Conservation (phyloP, 2,113 vertebrate species). For the Pachycephala philippinensis region DNA sequence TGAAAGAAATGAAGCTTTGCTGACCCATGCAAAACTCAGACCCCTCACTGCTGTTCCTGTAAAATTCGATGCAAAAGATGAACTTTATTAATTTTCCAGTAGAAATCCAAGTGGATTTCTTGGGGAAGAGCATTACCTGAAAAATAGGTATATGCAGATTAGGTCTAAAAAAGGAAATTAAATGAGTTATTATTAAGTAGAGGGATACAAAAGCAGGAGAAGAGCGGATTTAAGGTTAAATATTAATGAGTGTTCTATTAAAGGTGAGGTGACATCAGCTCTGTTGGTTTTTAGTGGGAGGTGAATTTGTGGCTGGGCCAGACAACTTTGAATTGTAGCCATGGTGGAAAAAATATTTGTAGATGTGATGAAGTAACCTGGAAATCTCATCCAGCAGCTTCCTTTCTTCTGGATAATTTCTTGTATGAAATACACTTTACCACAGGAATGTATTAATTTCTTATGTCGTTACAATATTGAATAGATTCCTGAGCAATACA, state of each 20-base stretch:
- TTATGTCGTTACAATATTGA: background rate
- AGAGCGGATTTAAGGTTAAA: background rate
- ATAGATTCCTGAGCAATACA: background rate
- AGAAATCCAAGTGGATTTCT: background rate
- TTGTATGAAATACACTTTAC: background rate
- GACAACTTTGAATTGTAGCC: background rate
- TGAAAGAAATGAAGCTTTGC: background rate
- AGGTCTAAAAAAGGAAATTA: background rate
- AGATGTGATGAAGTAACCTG: background rate
- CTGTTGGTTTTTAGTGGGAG: background rate
- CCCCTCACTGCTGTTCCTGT: background rate
- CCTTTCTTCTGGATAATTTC: background rate
- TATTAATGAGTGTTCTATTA: background rate
- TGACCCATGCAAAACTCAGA: background rate
- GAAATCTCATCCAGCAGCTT: background rate
- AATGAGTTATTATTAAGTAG: background rate
- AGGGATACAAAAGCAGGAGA: background rate
- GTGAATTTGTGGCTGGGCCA: background rate
- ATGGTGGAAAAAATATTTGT: background rate
- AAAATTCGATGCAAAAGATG: background rate
- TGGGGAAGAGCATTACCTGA: background rate
- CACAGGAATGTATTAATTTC: background rate
- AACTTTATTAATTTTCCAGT: background rate
- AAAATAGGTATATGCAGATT: rapidly evolving
- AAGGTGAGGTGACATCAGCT: background rate